Conservation (phyloP, 1,140 invertebrate genomes). For the Aphelenchoides besseyi region DNA sequence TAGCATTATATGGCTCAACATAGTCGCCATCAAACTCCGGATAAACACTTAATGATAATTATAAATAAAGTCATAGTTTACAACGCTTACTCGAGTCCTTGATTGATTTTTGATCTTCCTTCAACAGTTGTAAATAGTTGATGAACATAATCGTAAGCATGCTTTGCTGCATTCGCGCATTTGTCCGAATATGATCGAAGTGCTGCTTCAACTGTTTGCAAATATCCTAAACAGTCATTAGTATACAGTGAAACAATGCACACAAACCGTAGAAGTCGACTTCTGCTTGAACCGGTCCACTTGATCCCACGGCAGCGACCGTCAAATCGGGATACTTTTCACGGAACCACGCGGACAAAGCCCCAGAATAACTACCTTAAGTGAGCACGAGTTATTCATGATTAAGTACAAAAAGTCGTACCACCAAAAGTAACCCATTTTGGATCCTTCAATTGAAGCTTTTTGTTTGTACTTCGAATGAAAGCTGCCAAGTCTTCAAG, state of each 20-base stretch:
- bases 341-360: constrained; percentile 80
- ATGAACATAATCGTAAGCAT: constrained; percentile 27
- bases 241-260: not conserved
- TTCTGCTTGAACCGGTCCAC: constrained; percentile 78
- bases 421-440: constrained; percentile 83
- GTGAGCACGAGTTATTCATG: not conserved
- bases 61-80: not conserved
- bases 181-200: constrained; percentile 22
- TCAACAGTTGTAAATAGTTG: constrained; percentile 32
- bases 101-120: constrained; percentile 31
- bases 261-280: constrained; percentile 71
- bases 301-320: constrained; percentile 77
- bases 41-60: not conserved
- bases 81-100: constrained; percentile 20
- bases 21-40: constrained; percentile 1
- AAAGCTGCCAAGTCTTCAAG: constrained; percentile 52
- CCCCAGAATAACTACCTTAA: constrained; percentile 76
- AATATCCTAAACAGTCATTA: constrained; percentile 34
- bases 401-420: constrained; percentile 65
- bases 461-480: constrained; percentile 44
- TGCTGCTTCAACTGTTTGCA: constrained; percentile 34
- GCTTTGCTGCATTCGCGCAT: constrained; percentile 25
- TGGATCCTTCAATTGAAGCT: constrained; percentile 36
- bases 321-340: constrained; percentile 85
- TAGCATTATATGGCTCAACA: not conserved